A percentile compares a stretch with the other conserved stretches of the same genome.
Evolutionary conservation across 2,888 invertebrate genomes (phyloP).

Genomic region (Chirona hameri): DNA sequence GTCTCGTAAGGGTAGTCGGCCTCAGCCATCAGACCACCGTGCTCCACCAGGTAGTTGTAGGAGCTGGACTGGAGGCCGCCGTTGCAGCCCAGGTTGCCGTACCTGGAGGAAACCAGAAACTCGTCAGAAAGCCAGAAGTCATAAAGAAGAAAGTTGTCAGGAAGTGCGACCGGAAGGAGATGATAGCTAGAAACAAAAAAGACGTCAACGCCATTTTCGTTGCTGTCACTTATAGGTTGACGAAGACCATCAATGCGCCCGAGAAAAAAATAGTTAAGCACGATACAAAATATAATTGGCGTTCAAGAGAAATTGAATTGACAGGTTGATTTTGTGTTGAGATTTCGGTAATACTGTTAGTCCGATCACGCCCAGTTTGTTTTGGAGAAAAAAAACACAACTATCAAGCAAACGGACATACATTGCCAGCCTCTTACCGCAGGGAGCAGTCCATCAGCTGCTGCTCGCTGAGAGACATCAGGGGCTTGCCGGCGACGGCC

Average conservation of each 20-base stretch:
- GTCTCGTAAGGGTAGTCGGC: constrained; percentile 82
- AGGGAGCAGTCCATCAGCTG: constrained; percentile 88
- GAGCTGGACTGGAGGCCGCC: constrained; percentile 82
- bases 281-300: neutral
- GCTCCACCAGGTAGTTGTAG: constrained; percentile 75
- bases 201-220: neutral
- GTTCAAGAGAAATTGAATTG: too few relatives aligned
- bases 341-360: too few relatives aligned
- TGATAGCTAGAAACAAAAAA: neutral
- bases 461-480: constrained; percentile 88
- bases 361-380: too few relatives aligned
- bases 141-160: neutral
- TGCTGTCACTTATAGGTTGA: too few relatives aligned
- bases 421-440: too few relatives aligned
- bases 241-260: too few relatives aligned
- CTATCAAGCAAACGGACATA: neutral
- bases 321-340: too few relatives aligned
- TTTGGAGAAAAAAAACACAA: neutral
- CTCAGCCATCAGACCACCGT: constrained; percentile 85
- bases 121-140: neutral
- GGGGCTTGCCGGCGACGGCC: constrained; percentile 67
- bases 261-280: neutral
- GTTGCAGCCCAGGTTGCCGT: constrained; percentile 85
- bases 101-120: constrained; percentile 48
- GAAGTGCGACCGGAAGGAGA: neutral